Evolutionary conservation across 2,113 vertebrate genomes (phyloP), one percentile per base, ranked within the genome.

Genomic region (Nestor notabilis): DNA sequence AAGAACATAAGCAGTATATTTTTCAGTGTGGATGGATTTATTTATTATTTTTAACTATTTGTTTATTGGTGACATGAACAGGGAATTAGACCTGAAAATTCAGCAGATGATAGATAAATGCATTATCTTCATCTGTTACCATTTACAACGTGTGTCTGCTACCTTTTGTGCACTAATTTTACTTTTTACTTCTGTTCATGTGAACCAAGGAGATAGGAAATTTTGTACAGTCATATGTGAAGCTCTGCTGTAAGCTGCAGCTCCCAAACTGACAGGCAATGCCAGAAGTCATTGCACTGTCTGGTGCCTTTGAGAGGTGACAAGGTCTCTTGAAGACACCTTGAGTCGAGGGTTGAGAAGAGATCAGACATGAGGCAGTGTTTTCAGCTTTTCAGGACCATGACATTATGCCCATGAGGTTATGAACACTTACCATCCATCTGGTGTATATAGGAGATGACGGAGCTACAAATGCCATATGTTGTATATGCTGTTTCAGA

Each of bases 381-480:
- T 31, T 76, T 90, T 37, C 61, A 58, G 43, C 31, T 60, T 61
- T 44, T 27, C 35, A 49, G 18, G 44, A 12, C 27, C 8, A 3
- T 10, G 39, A 47, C 28, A 1, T 27, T 13, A 19, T 37, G 44
- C 12, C 35, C 16, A 3, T 5, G 11, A 31, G 8, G 16, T 35
- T 53, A 41, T 13, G 35, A 44, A 28, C 25, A 3, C 14, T 10
- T 19, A 35, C 9, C 17, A 6, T 10, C 63, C 13, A 1, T 13
- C 5, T 4, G 7, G 10, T 15, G 0, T 7, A 20, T 9, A 2
- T 5, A 12, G 37, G 41, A 52, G 20, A 5, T 47, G 55, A 5
- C 3, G 4, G 49, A n/a, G 14, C 29, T 49, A 11, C n/a, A 13
- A 17, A 14, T 3, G 7, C 47, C 3, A 0, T 23, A 3, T 11